A percentile compares a stretch with the other conserved stretches of the same genome.
phyloP scores from a whole-genome alignment of 2,797 vertebrate genomes.

The Nannoperca obscura region DNA sequence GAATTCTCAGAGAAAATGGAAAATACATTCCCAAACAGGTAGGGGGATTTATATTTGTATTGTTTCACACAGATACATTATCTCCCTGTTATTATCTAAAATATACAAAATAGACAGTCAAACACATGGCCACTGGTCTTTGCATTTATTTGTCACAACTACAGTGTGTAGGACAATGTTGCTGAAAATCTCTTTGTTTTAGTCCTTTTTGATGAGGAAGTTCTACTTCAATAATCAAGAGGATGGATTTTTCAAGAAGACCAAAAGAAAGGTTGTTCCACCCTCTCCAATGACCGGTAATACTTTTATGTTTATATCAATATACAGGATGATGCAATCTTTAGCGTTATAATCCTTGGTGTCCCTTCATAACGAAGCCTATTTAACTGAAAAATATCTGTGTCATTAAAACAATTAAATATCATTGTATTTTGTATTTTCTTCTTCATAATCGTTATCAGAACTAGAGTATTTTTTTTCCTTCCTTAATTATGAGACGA shows the following conservation, averaged over 20 bases:
- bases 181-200: constrained; percentile 32
- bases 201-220: constrained; percentile 98
- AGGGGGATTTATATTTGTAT: neutral
- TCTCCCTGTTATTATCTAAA: neutral
- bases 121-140: neutral
- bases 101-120: neutral
- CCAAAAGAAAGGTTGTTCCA: constrained; percentile 98
- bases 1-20: constrained; percentile 98
- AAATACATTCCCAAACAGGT: constrained; percentile 99
- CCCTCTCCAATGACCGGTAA: constrained; percentile 99
- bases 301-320: neutral
- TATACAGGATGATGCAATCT: too few relatives aligned
- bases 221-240: constrained; percentile 99
- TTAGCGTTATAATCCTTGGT: neutral
- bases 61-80: too few relatives aligned
- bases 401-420: neutral
- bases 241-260: constrained; percentile 99
- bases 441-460: neutral
- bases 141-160: constrained; percentile 1
- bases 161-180: neutral
- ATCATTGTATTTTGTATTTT: neutral
- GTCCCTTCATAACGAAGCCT: neutral
- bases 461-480: neutral
- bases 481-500: neutral
- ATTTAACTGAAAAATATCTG: neutral